Base-by-base conservation (phyloP, 2,113 vertebrate species). In the Electrona antarctica region DNA sequence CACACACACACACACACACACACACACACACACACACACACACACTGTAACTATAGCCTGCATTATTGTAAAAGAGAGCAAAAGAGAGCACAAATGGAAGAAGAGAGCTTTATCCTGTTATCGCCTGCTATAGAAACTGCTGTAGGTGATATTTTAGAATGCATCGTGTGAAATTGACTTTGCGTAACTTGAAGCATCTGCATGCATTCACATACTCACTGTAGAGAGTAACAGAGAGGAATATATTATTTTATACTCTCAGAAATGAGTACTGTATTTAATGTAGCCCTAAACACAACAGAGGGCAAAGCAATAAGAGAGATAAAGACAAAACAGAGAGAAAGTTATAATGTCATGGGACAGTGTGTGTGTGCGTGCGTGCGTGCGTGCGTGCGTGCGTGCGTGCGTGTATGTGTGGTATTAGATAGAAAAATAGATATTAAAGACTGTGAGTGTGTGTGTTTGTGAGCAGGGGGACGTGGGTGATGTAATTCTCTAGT, bases 401-500 rank as follows among this genome's bases (percentile, higher is more conserved):
- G 56, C 33, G 59, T 60, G 59, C 6, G 11, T 60, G 33, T 41
- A 2, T 41, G 33, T 21, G 21, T 21, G 21, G 21, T 21, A 21
- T 21, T 21, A 21, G 21, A 21, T 21, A 21, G 21, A 21, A 21
- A 2, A 21, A 21, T 21, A 21, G 21, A 21, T 21, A 21, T 21
- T 21, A 21, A 21, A 21, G 21, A 21, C 21, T 21, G 21, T 21
- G 21, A 21, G 21, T 21, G 21, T 62, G 51, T 56, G 45, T 72
- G 68, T 29, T 45, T 63, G 11, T 67, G 52, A 14, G 65, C 50
- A 21, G 41, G 46, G 60, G 21, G 55, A 41, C 21, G 3, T 52
- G 13, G 51, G 21, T 65, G 73, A 76, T 73, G 78, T 66, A 76
- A 76, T 45, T 65, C 69, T 69, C 56, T 49, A 8, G 47, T 50